phyloP scores from a whole-genome alignment of 2,888 invertebrate species.

The Drosophila cognata region DNA sequence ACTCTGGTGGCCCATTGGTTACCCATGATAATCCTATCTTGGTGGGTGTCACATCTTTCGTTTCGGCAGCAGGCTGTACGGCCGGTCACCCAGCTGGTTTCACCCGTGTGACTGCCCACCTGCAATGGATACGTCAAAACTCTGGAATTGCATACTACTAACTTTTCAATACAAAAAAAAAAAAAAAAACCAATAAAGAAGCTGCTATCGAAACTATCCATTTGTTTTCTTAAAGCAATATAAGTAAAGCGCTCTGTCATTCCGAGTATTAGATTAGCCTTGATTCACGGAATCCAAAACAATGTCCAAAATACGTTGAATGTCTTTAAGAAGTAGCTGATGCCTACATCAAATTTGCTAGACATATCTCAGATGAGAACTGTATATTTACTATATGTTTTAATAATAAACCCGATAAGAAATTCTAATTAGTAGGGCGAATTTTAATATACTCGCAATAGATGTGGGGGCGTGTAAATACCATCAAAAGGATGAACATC shows the following conservation, averaged over 20 bases:
- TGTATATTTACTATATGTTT: not conserved
- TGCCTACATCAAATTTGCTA: not conserved
- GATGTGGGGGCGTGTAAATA: not conserved
- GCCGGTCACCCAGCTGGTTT: constrained; percentile 58
- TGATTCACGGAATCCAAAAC: not conserved
- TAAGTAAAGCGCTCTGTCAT: not conserved
- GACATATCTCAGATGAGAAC: not conserved
- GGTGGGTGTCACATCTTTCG: constrained; percentile 71
- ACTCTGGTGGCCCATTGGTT: constrained; percentile 80
- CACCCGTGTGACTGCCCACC: constrained; percentile 63
- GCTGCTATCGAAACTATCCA: not conserved
- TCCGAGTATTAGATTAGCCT: not conserved
- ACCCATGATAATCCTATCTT: constrained; percentile 49
- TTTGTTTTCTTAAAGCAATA: not conserved
- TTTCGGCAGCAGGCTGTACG: constrained; percentile 34
- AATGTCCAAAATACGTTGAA: not conserved
- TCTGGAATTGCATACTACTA: constrained; percentile 62
- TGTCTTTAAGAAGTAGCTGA: not conserved
- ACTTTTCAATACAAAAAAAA: not conserved
- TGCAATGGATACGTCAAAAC: constrained; percentile 64
- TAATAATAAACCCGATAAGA: not conserved
- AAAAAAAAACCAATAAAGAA: not conserved
- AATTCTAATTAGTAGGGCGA: not conserved
- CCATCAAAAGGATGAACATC: not conserved
- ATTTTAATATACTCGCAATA: not conserved